phyloP scores from a whole-genome alignment of 1,140 invertebrate species.

The Charaxes varanes region DNA sequence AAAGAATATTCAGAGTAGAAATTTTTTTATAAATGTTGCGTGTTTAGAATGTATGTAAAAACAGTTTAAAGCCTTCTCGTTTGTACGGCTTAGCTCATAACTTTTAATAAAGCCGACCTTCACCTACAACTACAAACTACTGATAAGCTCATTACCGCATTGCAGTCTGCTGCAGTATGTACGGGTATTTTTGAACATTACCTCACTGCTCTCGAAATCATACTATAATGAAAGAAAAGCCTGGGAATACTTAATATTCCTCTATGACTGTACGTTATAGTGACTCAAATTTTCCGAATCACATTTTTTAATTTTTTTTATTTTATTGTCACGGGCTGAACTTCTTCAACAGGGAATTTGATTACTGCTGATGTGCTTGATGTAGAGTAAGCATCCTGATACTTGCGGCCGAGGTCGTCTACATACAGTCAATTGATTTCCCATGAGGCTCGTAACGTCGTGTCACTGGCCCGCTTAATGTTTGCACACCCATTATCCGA shows the following conservation, averaged over 20 bases:
- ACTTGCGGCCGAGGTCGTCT: conserved; percentile 24
- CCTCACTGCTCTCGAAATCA: conserved; percentile 21
- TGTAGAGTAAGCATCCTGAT: conserved; percentile 14
- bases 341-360: too few species aligned
- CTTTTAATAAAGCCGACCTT: conserved; percentile 19
- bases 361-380: conserved; percentile 18
- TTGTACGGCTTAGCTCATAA: neutral
- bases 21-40: conserved; percentile 1
- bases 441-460: conserved; percentile 29
- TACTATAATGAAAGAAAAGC: conserved; percentile 10
- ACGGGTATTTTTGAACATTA: conserved; percentile 18
- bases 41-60: conserved; percentile 5
- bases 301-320: conserved; percentile 8
- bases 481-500: conserved; percentile 23
- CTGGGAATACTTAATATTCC: too few species aligned
- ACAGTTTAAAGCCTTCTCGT: neutral
- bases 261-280: too few species aligned
- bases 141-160: conserved; percentile 28
- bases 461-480: conserved; percentile 36
- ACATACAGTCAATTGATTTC: conserved; percentile 38
- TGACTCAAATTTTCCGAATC: too few species aligned
- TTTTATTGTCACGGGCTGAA: conserved; percentile 14
- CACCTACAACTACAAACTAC: conserved; percentile 14
- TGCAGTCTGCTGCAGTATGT: conserved; percentile 26
- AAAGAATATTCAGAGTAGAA: neutral